Evolutionary conservation across 2,888 invertebrate genomes (phyloP).

Genomic region (Ariolimax columbianus): DNA sequence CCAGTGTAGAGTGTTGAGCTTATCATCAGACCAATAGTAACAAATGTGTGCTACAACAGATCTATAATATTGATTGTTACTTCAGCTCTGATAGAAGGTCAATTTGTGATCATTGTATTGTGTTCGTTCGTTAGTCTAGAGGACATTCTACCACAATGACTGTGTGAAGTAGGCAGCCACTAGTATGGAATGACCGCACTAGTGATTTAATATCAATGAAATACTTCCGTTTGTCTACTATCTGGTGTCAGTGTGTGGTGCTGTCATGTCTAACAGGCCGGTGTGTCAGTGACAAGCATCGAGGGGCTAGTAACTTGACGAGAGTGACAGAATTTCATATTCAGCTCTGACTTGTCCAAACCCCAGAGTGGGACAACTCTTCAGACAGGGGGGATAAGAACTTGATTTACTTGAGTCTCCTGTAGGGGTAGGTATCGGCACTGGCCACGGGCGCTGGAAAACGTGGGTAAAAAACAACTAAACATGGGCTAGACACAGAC

Average conservation of each 20-base stretch:
- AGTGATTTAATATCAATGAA: too few species aligned
- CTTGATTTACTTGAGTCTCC: slow-evolving; percentile 25
- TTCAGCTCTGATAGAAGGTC: too few species aligned
- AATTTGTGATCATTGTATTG: too few species aligned
- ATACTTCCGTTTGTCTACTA: too few species aligned
- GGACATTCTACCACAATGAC: too few species aligned
- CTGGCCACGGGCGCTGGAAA: slow-evolving; percentile 28
- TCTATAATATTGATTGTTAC: too few species aligned
- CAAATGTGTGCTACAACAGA: too few species aligned
- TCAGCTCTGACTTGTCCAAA: slow-evolving; percentile 22
- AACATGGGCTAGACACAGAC: background rate
- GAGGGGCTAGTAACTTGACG: background rate
- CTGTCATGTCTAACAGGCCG: background rate
- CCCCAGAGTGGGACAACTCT: slow-evolving; percentile 15
- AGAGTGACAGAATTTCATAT: background rate
- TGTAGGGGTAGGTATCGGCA: slow-evolving; percentile 21
- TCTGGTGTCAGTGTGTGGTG: too few species aligned
- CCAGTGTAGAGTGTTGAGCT: too few species aligned
- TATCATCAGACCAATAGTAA: too few species aligned
- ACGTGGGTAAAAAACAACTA: slow-evolving; percentile 19
- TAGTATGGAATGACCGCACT: background rate
- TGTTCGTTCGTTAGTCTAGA: too few species aligned
- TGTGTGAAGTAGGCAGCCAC: too few species aligned
- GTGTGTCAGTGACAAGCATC: background rate
- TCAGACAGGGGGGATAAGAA: slow-evolving; percentile 16